These are phyloP conservation scores for Bombus breviceps DNA, from an alignment of 1,140 invertebrate genomes.

Conservation along the genomic window DNA sequence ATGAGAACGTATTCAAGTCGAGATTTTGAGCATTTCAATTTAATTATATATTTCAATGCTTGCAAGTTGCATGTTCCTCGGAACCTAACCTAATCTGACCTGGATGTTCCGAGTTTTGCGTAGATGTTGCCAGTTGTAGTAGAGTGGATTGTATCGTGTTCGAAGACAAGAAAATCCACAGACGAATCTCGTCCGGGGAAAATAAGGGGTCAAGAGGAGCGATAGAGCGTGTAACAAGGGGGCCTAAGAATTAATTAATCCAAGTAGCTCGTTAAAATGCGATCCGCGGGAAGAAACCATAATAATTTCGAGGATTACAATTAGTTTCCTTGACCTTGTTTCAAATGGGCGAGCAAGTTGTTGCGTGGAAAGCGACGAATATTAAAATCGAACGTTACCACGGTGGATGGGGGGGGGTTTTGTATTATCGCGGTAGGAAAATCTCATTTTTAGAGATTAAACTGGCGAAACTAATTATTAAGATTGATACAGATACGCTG, in stretches of 20 bases:
- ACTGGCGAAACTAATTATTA: neutral
- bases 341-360: neutral
- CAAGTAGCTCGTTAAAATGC: constrained; percentile 41
- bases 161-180: neutral
- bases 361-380: neutral
- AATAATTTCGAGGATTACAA: constrained; percentile 18
- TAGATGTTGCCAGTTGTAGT: too few species aligned
- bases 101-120: neutral
- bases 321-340: neutral
- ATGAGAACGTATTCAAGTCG: too few species aligned
- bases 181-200: neutral
- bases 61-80: too few species aligned
- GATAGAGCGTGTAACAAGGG: neutral
- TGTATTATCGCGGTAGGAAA: neutral
- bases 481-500: too few species aligned
- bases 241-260: constrained; percentile 47
- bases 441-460: too few species aligned
- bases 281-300: constrained; percentile 3
- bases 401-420: too few species aligned
- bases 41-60: too few species aligned
- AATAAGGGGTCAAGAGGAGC: constrained; percentile 19
- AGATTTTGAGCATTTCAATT: too few species aligned
- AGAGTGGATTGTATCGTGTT: neutral
- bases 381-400: constrained; percentile 1
- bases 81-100: too few species aligned